phyloP scores from a whole-genome alignment of 2,113 vertebrate genomes.

The Amblyornis subalaris region DNA sequence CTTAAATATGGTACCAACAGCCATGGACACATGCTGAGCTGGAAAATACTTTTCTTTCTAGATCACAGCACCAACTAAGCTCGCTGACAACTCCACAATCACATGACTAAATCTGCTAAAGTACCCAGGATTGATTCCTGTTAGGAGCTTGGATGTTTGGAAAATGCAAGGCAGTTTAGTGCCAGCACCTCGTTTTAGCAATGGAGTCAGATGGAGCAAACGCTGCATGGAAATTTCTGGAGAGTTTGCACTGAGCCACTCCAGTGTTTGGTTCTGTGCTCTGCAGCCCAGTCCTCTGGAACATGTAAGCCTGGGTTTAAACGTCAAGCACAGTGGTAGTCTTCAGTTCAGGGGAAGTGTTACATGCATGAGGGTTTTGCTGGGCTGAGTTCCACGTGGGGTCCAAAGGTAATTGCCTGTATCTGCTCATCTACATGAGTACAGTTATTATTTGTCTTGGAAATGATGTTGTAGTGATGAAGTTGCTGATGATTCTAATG shows the following conservation, averaged over 20 bases:
- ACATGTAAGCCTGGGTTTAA: neutral
- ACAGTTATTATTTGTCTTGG: neutral
- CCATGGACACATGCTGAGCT: conserved; percentile 57
- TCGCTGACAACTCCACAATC: conserved; percentile 4
- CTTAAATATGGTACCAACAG: conserved; percentile 54
- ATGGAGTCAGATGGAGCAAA: neutral
- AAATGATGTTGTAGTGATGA: neutral
- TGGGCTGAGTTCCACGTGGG: neutral
- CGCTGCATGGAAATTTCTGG: neutral
- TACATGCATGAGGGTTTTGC: neutral
- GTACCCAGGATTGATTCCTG: conserved; percentile 5
- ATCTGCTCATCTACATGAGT: neutral
- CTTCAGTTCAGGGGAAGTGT: neutral
- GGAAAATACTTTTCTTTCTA: conserved; percentile 76
- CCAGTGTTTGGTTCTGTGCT: neutral
- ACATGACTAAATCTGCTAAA: conserved; percentile 29
- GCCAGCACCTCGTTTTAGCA: neutral
- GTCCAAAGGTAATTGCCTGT: neutral
- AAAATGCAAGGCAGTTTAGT: neutral
- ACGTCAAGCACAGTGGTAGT: neutral
- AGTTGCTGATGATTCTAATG: neutral
- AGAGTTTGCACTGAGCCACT: neutral
- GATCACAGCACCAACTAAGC: conserved; percentile 54
- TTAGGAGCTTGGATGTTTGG: neutral
- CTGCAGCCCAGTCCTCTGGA: neutral